Evolutionary conservation across 2,888 invertebrate genomes (phyloP).

Genomic region (Dione vanillae): DNA sequence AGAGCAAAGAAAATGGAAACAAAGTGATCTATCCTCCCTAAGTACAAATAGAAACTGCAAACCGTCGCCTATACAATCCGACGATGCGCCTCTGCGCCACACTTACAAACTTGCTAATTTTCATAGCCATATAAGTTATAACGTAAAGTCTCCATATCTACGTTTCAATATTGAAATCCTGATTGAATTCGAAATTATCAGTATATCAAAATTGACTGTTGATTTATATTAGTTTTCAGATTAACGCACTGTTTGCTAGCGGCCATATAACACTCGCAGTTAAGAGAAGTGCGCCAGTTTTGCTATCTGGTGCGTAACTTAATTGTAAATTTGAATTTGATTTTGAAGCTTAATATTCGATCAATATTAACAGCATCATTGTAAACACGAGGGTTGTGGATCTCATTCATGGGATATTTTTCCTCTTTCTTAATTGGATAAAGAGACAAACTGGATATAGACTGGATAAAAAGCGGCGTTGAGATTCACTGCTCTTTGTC

Average conservation of each 20-base stretch:
- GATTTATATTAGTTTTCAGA: conserved; percentile 14
- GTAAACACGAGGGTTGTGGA: background rate
- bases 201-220: background rate
- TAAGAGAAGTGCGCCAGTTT: background rate
- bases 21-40: no score
- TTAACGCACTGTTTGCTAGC: background rate
- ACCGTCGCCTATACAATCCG: no score
- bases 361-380: background rate
- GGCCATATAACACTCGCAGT: background rate
- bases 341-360: background rate
- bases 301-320: background rate
- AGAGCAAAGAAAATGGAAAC: no score
- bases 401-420: no score
- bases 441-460: no score
- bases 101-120: background rate
- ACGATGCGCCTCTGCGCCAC: no score
- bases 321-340: background rate
- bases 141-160: background rate
- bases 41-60: no score
- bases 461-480: no score
- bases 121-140: background rate
- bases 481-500: no score
- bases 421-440: no score
- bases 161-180: background rate
- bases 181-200: background rate